These are phyloP conservation scores for Athalia rosae DNA, from an alignment of 2,888 invertebrate genomes.

Conservation along the genomic window DNA sequence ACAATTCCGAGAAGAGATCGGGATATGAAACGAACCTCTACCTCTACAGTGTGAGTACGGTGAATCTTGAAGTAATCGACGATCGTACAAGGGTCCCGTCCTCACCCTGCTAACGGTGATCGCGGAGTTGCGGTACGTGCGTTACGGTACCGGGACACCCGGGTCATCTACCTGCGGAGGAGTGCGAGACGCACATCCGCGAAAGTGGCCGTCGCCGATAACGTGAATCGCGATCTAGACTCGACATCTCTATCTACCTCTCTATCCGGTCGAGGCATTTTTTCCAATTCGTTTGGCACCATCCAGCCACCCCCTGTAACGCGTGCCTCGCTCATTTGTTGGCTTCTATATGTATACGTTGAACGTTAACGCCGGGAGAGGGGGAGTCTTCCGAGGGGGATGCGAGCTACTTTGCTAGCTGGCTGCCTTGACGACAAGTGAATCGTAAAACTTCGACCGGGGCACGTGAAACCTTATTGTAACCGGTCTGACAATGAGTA, in stretches of 20 bases:
- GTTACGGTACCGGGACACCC: not conserved
- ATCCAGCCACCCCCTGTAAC: no score
- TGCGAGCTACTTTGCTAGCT: not conserved
- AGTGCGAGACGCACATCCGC: no score
- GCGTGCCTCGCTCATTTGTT: not conserved
- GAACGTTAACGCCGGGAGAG: not conserved
- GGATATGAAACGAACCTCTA: constrained; percentile 91
- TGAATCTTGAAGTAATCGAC: no score
- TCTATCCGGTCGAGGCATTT: no score
- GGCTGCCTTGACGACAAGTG: constrained; percentile 22
- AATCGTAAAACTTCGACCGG: constrained; percentile 15
- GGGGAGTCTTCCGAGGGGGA: not conserved
- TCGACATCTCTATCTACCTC: no score
- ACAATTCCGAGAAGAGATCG: constrained; percentile 82
- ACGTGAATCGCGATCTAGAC: no score
- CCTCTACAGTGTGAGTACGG: constrained; percentile 84
- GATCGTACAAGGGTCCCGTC: not conserved
- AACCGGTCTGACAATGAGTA: constrained; percentile 1
- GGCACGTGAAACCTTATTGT: not conserved
- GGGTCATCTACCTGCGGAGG: no score
- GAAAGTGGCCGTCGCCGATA: no score
- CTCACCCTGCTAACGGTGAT: constrained; percentile 1
- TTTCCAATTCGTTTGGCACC: no score
- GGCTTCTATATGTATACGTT: not conserved
- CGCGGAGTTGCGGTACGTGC: not conserved